These are phyloP conservation scores for Styela clava DNA, from an alignment of 23 tunicate species.

Conservation along the genomic window DNA sequence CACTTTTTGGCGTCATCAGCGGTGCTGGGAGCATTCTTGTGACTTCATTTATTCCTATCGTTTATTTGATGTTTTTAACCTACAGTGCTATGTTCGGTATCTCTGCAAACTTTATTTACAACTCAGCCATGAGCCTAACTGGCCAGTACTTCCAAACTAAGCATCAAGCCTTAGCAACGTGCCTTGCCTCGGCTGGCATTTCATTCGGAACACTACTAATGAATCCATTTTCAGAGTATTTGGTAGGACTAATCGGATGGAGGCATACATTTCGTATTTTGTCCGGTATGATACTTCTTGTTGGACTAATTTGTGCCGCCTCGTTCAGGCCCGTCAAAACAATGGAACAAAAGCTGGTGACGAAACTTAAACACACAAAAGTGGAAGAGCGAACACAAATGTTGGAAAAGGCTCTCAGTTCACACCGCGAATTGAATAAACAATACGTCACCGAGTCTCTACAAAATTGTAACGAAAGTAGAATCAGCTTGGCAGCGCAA, in stretches of 20 bases:
- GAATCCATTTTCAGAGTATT: constrained; percentile 51
- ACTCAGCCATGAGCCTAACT: constrained; percentile 82
- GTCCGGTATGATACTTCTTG: constrained; percentile 47
- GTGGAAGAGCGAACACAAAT: constrained; percentile 4
- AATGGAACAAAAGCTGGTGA: constrained; percentile 56
- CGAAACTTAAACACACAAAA: constrained; percentile 21
- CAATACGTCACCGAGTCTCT: constrained; percentile 52
- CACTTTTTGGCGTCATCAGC: constrained; percentile 49
- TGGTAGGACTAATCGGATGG: constrained; percentile 51
- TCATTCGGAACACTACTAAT: constrained; percentile 73
- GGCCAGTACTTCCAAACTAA: constrained; percentile 80
- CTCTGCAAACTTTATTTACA: constrained; percentile 84
- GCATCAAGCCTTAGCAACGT: constrained; percentile 84
- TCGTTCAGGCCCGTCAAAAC: constrained; percentile 69
- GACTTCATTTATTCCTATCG: constrained; percentile 56
- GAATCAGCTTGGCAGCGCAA: constrained; percentile 72
- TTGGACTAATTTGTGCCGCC: constrained; percentile 66
- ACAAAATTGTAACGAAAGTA: constrained; percentile 65
- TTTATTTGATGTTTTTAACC: constrained; percentile 66
- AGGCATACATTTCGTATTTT: constrained; percentile 55
- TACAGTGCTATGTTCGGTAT: constrained; percentile 82
- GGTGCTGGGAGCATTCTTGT: constrained; percentile 46
- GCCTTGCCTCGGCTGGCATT: constrained; percentile 86
- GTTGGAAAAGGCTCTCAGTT: constrained; percentile 15
- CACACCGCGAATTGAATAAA: constrained; percentile 34